Conservation (phyloP, 2,888 invertebrate genomes). For the Drosophila meridionalis region DNA sequence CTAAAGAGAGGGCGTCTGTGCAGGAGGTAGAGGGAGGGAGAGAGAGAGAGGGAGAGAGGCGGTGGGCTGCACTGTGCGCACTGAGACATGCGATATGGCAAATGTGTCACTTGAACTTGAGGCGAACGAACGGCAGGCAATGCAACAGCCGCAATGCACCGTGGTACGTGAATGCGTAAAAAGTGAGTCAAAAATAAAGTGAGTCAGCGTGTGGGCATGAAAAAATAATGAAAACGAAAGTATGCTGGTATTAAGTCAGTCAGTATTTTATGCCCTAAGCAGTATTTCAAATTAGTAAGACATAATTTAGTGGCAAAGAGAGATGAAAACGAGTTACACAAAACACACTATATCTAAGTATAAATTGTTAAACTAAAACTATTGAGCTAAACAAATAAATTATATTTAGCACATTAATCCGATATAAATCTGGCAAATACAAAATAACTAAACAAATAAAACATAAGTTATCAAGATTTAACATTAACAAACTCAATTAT, state of each 20-base stretch:
- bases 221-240: too few species aligned
- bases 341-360: too few species aligned
- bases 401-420: too few species aligned
- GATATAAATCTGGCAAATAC: too few species aligned
- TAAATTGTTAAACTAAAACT: too few species aligned
- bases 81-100: slow-evolving; percentile 72
- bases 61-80: slow-evolving; percentile 40
- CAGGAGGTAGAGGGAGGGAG: neutral
- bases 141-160: slow-evolving; percentile 36
- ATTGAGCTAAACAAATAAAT: too few species aligned
- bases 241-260: too few species aligned
- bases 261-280: too few species aligned
- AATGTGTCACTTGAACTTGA: slow-evolving; percentile 77
- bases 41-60: neutral
- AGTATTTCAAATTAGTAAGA: too few species aligned
- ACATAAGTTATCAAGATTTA: neutral
- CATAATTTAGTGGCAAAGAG: too few species aligned
- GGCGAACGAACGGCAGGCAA: slow-evolving; percentile 32
- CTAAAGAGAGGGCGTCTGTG: neutral
- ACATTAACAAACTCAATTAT: neutral
- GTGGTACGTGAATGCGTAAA: slow-evolving; percentile 30
- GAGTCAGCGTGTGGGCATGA: neutral
- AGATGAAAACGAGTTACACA: too few species aligned
- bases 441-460: neutral
- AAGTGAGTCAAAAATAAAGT: neutral